A percentile compares a stretch with the other conserved stretches of the same genome.
These are phyloP conservation scores for Recurvirostra avosetta DNA, from an alignment of 2,113 vertebrate species.

Conservation along the genomic window DNA sequence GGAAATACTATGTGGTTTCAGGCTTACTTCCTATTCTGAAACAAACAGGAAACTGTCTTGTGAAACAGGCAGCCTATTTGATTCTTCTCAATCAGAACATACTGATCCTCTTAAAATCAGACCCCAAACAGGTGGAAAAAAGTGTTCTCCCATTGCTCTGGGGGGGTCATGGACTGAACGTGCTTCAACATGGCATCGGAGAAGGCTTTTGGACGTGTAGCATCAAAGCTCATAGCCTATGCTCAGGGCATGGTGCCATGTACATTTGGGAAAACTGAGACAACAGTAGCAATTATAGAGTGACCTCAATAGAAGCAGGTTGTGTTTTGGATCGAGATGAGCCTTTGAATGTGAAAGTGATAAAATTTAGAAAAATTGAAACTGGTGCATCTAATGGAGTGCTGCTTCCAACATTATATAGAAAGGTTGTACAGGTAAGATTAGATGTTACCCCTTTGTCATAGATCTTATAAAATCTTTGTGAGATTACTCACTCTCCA, in stretches of 20 bases:
- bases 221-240: rapidly evolving
- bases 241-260: neutral
- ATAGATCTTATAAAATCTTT: neutral
- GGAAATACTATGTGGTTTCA: neutral
- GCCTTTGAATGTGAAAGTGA: neutral
- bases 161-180: neutral
- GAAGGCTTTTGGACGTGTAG: neutral
- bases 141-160: neutral
- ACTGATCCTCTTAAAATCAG: neutral
- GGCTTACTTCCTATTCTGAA: neutral
- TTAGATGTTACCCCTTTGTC: neutral
- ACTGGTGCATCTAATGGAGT: neutral
- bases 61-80: neutral
- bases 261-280: neutral
- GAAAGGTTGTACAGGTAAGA: neutral
- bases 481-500: neutral
- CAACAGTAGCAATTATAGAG: neutral
- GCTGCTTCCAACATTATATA: neutral
- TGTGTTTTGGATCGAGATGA: neutral
- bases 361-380: neutral
- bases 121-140: neutral
- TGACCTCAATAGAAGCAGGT: neutral
- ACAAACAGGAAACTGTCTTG: neutral
- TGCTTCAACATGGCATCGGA: neutral
- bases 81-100: neutral